Base-by-base conservation (phyloP, 2,797 vertebrate species). In the Gambelia wislizenii region DNA sequence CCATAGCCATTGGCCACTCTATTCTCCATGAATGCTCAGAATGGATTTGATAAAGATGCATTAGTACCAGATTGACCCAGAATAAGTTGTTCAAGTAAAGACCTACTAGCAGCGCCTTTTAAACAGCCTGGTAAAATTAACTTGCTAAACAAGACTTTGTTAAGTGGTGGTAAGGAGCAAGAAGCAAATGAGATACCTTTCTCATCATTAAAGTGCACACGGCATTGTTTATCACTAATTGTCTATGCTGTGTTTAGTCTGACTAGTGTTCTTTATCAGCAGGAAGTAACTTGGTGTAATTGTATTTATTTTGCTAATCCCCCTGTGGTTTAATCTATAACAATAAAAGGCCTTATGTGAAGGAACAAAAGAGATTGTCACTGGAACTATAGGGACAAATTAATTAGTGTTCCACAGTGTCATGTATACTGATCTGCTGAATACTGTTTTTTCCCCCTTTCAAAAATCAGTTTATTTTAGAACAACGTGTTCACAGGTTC, bases 301-400 rank as follows among this genome's bases (percentile, higher is more conserved):
- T 81, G 77, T 81, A 52, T 80, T 89, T 86, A 86, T 67, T 82
- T 86, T 82, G 69, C 69, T 85, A 76, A 89, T 81, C 88, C 78
- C n/a, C 84, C 44, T 42, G 78, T 76, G 70, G 79, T 36, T 85
- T 67, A 79, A 85, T 56, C 83, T 79, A 84, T 80, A 76, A 47
- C 54, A 84, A 84, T 64, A 79, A 85, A 72, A 79, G 47, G 47
- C 74, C 36, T 76, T 83, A 22, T 14, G n/a, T 36, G 39, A 36
- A 22, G 70, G 61, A 86, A 83, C 70, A 83, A 77, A 61, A 44
- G 61, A 47, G 30, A 49, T 47, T 83, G 72, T 76, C 56, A 76
- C 27, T 39, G 6, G 54, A 5, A 54, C 18, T 18, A 33, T 30
- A 10, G 42, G 81, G 70, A 86, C 79, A 83, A 67, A 86, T 76